These are phyloP conservation scores for Chaetogeoica ovagalla DNA, from an alignment of 2,888 invertebrate genomes.

Conservation along the genomic window DNA sequence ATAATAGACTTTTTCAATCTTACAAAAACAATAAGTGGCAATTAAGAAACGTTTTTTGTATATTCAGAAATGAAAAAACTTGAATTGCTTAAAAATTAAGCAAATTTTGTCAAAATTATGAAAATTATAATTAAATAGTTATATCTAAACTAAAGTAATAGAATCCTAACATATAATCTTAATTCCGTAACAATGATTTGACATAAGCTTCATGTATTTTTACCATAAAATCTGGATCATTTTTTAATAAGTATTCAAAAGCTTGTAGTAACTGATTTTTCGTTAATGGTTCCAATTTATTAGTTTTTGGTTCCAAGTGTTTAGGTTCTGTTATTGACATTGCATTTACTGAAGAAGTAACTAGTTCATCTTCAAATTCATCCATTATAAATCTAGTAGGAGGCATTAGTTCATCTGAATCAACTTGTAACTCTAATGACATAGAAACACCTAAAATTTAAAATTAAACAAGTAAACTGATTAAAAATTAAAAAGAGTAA, in stretches of 20 bases:
- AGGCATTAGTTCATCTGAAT: constrained; percentile 37
- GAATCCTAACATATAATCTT: constrained; percentile 29
- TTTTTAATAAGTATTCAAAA: constrained; percentile 81
- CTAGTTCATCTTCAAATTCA: constrained; percentile 50
- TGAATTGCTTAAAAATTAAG: constrained; percentile 11
- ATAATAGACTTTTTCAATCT: not conserved
- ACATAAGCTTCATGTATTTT: constrained; percentile 91
- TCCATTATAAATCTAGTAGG: constrained; percentile 45
- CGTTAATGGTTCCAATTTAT: constrained; percentile 63
- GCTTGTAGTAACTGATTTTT: constrained; percentile 88
- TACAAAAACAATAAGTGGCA: not conserved
- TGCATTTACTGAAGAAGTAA: constrained; percentile 48
- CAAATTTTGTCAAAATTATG: constrained; percentile 7
- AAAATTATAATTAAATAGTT: constrained; percentile 4
- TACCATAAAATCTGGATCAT: constrained; percentile 84
- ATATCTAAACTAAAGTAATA: constrained; percentile 43
- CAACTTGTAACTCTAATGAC: constrained; percentile 8
- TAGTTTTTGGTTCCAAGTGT: constrained; percentile 18
- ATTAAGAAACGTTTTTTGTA: not conserved
- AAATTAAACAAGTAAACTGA: too few species aligned
- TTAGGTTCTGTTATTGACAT: constrained; percentile 38
- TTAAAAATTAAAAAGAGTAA: too few species aligned
- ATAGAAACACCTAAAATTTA: not conserved
- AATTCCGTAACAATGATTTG: constrained; percentile 66
- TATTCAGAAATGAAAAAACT: constrained; percentile 1